phyloP scores from a whole-genome alignment of 2,113 vertebrate genomes.

The Myodes glareolus region DNA sequence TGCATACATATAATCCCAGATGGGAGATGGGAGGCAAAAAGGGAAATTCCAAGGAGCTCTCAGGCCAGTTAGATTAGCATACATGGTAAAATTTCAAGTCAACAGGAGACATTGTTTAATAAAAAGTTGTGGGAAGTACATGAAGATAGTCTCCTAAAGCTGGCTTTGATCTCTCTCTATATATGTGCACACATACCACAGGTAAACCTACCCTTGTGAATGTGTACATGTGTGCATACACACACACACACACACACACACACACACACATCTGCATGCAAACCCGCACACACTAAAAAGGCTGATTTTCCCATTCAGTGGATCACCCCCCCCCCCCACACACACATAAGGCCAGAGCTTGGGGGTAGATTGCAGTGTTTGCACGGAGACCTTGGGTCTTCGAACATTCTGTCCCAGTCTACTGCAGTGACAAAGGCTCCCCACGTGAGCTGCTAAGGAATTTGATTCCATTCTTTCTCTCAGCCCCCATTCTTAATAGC shows the following conservation, averaged over 20 bases:
- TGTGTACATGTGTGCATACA: too few species aligned
- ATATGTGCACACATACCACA: not conserved
- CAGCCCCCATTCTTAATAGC: constrained; percentile 65
- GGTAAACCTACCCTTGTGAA: not conserved
- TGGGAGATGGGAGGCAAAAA: not conserved
- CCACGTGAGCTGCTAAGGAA: constrained; percentile 7
- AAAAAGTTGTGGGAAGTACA: too few species aligned
- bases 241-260: not conserved
- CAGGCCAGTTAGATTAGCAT: not conserved
- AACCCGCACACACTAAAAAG: not conserved
- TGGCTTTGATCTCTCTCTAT: not conserved
- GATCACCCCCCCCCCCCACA: not conserved
- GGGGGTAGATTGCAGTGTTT: not conserved
- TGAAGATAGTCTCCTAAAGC: not conserved
- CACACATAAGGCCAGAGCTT: not conserved
- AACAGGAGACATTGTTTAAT: not conserved
- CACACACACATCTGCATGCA: not conserved
- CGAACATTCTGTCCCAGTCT: not conserved
- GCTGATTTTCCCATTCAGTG: not conserved
- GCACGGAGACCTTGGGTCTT: not conserved
- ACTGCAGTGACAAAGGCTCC: constrained; percentile 20
- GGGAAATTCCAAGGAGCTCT: not conserved
- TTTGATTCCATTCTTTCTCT: constrained; percentile 65
- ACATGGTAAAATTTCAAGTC: not conserved
- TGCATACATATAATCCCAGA: not conserved